Evolutionary conservation across 2,888 invertebrate species (phyloP).

Genomic region (Perizoma flavofasciatum): DNA sequence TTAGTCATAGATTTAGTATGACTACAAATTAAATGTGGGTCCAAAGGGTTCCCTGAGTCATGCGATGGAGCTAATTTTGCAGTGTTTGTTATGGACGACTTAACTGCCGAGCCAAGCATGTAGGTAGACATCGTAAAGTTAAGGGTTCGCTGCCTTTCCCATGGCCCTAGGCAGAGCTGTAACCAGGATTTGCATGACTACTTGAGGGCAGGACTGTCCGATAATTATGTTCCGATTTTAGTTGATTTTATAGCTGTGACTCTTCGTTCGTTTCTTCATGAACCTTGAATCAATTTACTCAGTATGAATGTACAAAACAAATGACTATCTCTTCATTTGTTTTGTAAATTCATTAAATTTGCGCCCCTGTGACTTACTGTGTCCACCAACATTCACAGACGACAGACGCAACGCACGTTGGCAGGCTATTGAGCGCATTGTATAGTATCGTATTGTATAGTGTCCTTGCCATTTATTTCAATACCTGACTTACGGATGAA

Average conservation of each 20-base stretch:
- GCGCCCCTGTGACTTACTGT: too few species aligned
- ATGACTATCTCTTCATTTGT: too few species aligned
- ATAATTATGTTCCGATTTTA: background rate
- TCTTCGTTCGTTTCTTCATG: too few species aligned
- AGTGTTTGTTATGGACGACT: slow-evolving; percentile 38
- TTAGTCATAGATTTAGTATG: slow-evolving; percentile 17
- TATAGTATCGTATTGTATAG: background rate
- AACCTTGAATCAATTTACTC: too few species aligned
- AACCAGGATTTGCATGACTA: background rate
- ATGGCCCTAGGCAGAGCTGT: slow-evolving; percentile 24
- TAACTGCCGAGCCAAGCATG: slow-evolving; percentile 37
- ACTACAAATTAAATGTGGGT: background rate
- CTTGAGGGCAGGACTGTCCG: background rate
- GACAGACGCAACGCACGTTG: too few species aligned
- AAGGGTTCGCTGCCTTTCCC: slow-evolving; percentile 36
- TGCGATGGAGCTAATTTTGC: slow-evolving; percentile 31
- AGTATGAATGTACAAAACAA: too few species aligned
- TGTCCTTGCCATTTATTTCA: background rate
- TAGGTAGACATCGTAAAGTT: slow-evolving; percentile 35
- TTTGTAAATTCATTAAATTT: too few species aligned
- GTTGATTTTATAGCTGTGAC: background rate
- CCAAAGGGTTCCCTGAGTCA: slow-evolving; percentile 34
- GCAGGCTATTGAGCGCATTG: too few species aligned
- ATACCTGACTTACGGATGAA: background rate
- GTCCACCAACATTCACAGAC: too few species aligned